These are phyloP conservation scores for Pilophorus perplexus DNA, from an alignment of 2,888 invertebrate genomes.

Conservation along the genomic window DNA sequence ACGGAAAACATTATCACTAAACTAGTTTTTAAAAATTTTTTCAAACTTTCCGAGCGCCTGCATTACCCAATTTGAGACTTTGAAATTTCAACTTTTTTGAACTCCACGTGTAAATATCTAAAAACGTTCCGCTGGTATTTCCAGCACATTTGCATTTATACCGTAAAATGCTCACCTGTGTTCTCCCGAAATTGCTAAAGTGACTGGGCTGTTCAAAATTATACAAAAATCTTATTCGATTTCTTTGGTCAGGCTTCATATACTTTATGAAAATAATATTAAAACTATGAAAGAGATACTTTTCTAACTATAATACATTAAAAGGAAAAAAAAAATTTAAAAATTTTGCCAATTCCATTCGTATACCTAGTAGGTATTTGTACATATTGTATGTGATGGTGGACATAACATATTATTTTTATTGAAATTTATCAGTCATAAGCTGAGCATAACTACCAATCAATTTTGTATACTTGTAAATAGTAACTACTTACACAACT, in stretches of 20 bases:
- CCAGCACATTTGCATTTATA: too few relatives aligned
- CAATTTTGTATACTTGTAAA: conserved; percentile 46
- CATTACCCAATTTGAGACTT: too few relatives aligned
- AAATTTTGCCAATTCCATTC: conserved; percentile 47
- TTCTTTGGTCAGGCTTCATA: conserved; percentile 45
- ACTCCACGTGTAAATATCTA: too few relatives aligned
- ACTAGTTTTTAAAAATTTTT: too few relatives aligned
- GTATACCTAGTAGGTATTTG: conserved; percentile 47
- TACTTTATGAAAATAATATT: conserved; percentile 41
- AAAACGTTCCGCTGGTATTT: too few relatives aligned
- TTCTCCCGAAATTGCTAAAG: conserved; percentile 1
- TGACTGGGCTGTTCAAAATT: conserved; percentile 17
- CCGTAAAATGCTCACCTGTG: not conserved
- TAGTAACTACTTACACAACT: conserved; percentile 43
- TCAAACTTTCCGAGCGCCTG: too few relatives aligned
- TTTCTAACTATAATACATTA: conserved; percentile 42
- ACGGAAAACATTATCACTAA: too few relatives aligned
- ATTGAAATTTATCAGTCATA: conserved; percentile 44
- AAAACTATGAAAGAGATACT: conserved; percentile 43
- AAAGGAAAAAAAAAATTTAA: conserved; percentile 39
- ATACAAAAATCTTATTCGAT: too few relatives aligned
- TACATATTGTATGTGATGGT: conserved; percentile 46
- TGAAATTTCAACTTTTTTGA: too few relatives aligned
- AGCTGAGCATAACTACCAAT: conserved; percentile 45
- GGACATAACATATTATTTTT: conserved; percentile 45